A percentile compares a stretch with the other conserved stretches of the same genome.
Conservation (phyloP, 1,140 invertebrate genomes). For the Brachionus rubens region DNA sequence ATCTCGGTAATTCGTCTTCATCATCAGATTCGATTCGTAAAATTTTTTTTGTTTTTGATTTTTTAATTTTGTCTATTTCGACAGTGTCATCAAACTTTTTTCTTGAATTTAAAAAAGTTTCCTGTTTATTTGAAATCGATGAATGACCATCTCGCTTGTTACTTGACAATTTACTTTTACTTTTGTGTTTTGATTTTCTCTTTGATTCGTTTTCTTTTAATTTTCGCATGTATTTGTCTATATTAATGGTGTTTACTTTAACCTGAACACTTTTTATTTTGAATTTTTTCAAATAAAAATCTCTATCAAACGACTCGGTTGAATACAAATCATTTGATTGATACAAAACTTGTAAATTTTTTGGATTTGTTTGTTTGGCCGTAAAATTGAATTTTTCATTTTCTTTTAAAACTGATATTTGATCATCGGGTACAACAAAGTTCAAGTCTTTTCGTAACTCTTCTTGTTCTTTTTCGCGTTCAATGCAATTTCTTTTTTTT, state of each 20-base stretch:
- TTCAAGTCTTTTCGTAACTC: background rate
- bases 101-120: no score
- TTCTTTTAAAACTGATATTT: background rate
- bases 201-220: background rate
- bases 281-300: background rate
- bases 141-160: no score
- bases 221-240: background rate
- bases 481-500: background rate
- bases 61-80: no score
- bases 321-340: background rate
- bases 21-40: no score
- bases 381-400: background rate
- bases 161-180: no score
- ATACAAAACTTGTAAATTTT: background rate
- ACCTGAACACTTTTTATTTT: background rate
- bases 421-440: slow-evolving; percentile 5
- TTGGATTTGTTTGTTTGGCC: background rate
- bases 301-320: background rate
- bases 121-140: no score
- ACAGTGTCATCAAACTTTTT: no score
- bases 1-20: no score
- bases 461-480: background rate
- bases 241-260: background rate
- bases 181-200: background rate
- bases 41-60: no score